Evolutionary conservation across 1,140 invertebrate species (phyloP).

Genomic region (Papilio glaucus): DNA sequence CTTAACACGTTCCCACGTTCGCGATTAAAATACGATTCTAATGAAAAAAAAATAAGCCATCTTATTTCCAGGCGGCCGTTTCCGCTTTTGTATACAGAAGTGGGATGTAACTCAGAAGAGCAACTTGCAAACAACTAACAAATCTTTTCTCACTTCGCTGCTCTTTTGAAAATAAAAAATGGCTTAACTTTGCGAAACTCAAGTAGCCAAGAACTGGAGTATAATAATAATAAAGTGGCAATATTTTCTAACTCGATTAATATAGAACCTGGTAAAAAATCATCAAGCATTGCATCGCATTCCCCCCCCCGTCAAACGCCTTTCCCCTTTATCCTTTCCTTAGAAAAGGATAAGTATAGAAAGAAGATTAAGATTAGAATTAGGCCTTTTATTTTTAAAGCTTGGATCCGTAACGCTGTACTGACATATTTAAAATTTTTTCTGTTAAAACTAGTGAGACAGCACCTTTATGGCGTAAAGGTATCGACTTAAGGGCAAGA

Average conservation of each 20-base stretch:
- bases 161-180: slow-evolving; percentile 10
- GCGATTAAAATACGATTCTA: neutral
- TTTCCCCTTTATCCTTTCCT: no score
- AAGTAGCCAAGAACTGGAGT: neutral
- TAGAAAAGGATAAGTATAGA: no score
- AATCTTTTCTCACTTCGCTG: slow-evolving; percentile 15
- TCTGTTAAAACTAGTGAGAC: neutral
- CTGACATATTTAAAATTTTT: neutral
- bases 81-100: neutral
- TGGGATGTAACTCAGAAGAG: neutral
- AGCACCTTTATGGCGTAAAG: neutral
- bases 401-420: neutral
- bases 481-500: neutral
- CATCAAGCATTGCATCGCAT: no score
- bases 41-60: slow-evolving; percentile 13
- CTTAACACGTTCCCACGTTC: neutral
- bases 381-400: no score
- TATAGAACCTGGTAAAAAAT: neutral
- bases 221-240: no score
- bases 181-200: neutral
- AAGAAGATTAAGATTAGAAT: no score
- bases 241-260: neutral
- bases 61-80: neutral
- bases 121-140: slow-evolving; percentile 10
- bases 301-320: no score